phyloP scores from a whole-genome alignment of 2,797 vertebrate species.

The Chloroceryle amazona region DNA sequence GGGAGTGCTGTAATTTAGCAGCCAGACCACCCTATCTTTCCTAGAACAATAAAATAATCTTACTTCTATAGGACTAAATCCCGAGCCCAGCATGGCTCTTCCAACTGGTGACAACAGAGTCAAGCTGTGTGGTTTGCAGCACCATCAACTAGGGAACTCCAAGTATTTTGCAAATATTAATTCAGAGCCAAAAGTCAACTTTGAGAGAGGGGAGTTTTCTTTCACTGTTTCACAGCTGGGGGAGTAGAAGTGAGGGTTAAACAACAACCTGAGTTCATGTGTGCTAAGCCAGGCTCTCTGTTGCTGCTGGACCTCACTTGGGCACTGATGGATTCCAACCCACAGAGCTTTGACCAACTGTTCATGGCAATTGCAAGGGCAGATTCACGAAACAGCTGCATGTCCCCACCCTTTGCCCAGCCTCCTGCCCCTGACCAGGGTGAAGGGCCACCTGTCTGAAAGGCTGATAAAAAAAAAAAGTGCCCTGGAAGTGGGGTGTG shows the following conservation, averaged over 20 bases:
- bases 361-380: accelerated
- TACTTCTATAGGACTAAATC: constrained; percentile 37
- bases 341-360: background rate
- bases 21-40: constrained; percentile 54
- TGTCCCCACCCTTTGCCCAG: background rate
- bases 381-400: background rate
- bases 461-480: background rate
- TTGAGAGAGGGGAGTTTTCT: background rate
- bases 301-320: background rate
- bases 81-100: background rate
- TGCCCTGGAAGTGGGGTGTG: accelerated
- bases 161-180: background rate
- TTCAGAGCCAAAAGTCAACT: background rate
- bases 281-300: background rate
- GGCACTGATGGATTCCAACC: background rate
- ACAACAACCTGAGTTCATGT: background rate
- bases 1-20: constrained; percentile 49
- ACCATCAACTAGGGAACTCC: background rate
- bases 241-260: background rate
- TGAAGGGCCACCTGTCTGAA: background rate
- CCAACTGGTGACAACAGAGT: constrained; percentile 35
- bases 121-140: constrained; percentile 3
- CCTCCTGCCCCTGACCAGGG: accelerated
- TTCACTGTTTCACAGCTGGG: background rate
- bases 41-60: constrained; percentile 61